These are phyloP conservation scores for Bujurquina vittata DNA, from an alignment of 2,113 vertebrate species.

Conservation along the genomic window DNA sequence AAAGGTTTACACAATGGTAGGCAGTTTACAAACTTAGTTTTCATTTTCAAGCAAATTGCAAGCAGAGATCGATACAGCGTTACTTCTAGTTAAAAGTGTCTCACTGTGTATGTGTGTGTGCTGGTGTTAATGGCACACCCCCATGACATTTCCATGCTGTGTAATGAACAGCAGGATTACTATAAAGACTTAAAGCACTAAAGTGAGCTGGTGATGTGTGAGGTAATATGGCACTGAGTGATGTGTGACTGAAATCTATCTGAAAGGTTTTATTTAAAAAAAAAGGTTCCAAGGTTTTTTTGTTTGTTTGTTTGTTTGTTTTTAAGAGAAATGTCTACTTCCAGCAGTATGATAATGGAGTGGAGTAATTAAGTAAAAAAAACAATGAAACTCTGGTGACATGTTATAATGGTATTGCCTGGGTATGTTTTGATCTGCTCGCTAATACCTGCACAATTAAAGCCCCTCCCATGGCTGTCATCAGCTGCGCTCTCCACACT, in stretches of 20 bases:
- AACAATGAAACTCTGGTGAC: not conserved
- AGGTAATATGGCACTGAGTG: not conserved
- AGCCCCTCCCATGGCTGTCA: conserved; percentile 28
- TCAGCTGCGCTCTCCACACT: not conserved
- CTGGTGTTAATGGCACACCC: not conserved
- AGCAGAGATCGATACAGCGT: not conserved
- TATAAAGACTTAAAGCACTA: not conserved
- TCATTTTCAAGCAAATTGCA: not conserved
- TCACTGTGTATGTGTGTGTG: not conserved
- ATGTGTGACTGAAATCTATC: not conserved
- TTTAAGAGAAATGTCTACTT: not conserved
- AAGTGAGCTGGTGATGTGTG: not conserved
- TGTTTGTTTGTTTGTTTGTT: not conserved
- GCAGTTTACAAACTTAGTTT: not conserved
- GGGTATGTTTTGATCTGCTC: conserved; percentile 3
- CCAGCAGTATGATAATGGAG: not conserved
- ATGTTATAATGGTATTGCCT: not conserved
- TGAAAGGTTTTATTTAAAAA: not conserved
- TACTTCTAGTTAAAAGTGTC: not conserved
- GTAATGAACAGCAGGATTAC: not conserved
- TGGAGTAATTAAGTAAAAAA: not conserved
- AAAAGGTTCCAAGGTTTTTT: not conserved
- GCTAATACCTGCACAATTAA: conserved; percentile 27
- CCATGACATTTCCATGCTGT: not conserved
- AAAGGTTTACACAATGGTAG: not conserved